Evolutionary conservation across 2,113 vertebrate species (phyloP).

Genomic region (Eupsittula cactorum): DNA sequence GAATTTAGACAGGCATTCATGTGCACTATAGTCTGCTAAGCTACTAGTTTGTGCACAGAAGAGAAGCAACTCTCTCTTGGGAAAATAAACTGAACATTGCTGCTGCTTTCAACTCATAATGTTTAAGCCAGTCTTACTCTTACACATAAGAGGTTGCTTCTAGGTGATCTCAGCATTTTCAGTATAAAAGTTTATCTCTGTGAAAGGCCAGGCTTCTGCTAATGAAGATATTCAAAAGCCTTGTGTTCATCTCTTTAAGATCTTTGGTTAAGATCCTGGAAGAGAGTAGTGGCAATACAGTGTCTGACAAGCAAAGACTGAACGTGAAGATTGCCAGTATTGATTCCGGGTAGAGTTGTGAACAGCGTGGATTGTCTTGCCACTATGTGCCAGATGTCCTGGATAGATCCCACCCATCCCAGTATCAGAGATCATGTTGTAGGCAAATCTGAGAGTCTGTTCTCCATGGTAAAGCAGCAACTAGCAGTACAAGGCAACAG

Average conservation of each 20-base stretch:
- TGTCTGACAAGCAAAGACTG: not conserved
- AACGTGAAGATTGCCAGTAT: accelerated
- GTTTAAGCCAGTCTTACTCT: not conserved
- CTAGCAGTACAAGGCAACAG: not conserved
- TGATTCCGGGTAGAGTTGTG: not conserved
- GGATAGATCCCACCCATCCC: not conserved
- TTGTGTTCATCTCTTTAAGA: not conserved
- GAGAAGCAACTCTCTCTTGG: not conserved
- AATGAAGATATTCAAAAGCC: not conserved
- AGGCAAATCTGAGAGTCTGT: not conserved
- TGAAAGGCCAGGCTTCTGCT: not conserved
- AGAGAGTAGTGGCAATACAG: not conserved
- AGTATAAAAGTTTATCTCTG: not conserved
- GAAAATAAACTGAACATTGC: not conserved
- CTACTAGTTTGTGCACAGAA: not conserved
- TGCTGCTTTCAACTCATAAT: not conserved
- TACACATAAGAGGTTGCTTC: not conserved
- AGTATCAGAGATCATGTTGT: not conserved
- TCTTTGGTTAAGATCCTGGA: not conserved
- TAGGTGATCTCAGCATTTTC: not conserved
- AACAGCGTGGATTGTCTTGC: not conserved
- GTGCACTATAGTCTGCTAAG: not conserved
- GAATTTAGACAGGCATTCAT: not conserved
- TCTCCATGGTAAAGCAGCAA: not conserved
- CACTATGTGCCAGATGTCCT: not conserved